Percentiles rank a stretch among this genome's conserved stretches.
Conservation (phyloP, 1,140 invertebrate genomes). For the Gryllus bimaculatus region DNA sequence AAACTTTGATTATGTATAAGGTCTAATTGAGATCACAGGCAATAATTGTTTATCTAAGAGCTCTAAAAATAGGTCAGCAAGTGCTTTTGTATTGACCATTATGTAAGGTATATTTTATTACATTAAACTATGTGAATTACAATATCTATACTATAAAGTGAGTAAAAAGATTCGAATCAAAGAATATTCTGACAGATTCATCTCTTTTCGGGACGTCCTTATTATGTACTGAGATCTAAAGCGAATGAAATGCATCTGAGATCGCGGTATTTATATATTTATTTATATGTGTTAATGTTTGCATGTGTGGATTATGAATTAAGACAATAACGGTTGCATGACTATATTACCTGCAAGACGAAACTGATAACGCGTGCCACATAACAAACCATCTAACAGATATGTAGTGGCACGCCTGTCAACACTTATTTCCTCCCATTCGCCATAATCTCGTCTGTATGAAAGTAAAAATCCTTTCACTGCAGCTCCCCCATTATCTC, state of each 20-base stretch:
- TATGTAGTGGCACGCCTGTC: constrained; percentile 37
- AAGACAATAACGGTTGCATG: neutral
- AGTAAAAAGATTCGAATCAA: too few relatives aligned
- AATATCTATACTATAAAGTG: too few relatives aligned
- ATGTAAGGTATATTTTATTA: too few relatives aligned
- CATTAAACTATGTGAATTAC: too few relatives aligned
- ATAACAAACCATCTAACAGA: constrained; percentile 43
- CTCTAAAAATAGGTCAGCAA: too few relatives aligned
- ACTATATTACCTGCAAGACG: constrained; percentile 30
- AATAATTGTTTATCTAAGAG: too few relatives aligned
- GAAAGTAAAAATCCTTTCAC: constrained; percentile 45
- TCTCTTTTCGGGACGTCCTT: too few relatives aligned
- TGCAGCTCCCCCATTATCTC: constrained; percentile 41
- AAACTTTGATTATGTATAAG: too few relatives aligned
- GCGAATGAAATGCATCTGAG: neutral
- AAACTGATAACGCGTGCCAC: constrained; percentile 50
- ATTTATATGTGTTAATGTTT: too few relatives aligned
- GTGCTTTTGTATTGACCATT: too few relatives aligned
- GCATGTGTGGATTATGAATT: neutral
- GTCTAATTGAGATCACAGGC: too few relatives aligned
- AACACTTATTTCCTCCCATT: constrained; percentile 45
- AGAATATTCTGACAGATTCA: too few relatives aligned
- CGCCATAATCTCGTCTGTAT: constrained; percentile 45
- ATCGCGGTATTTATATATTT: neutral
- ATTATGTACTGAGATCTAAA: neutral